These are phyloP conservation scores for Thereva unica DNA, from an alignment of 2,888 invertebrate genomes.

Conservation along the genomic window DNA sequence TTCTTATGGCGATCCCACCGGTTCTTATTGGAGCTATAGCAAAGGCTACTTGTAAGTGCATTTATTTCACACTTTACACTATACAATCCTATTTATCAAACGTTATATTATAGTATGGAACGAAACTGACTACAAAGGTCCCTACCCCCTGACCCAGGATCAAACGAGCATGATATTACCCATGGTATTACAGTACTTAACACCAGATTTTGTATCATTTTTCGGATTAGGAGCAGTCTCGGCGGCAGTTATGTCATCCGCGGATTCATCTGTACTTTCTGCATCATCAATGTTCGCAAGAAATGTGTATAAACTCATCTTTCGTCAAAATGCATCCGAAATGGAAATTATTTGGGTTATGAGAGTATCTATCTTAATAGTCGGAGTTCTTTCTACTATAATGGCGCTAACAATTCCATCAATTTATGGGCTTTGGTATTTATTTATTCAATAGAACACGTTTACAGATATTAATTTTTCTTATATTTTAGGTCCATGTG, in stretches of 20 bases:
- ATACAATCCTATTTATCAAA: background rate
- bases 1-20: constrained; percentile 96
- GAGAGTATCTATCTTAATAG: constrained; percentile 87
- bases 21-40: constrained; percentile 97
- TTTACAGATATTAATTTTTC: background rate
- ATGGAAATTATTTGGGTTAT: constrained; percentile 97
- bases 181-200: constrained; percentile 94
- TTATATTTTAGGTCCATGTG: constrained; percentile 82
- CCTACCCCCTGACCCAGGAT: constrained; percentile 71
- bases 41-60: constrained; percentile 80
- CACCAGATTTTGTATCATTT: constrained; percentile 94
- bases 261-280: constrained; percentile 96
- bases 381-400: constrained; percentile 87
- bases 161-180: constrained; percentile 95
- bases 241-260: constrained; percentile 99
- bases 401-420: constrained; percentile 98
- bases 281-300: constrained; percentile 99
- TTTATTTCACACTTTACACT: constrained; percentile 1
- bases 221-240: constrained; percentile 98
- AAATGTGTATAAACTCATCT: constrained; percentile 96
- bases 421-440: constrained; percentile 95
- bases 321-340: constrained; percentile 94
- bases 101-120: constrained; percentile 80
- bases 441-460: constrained; percentile 55
- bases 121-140: constrained; percentile 83